A percentile compares a stretch with the other conserved stretches of the same genome.
Evolutionary conservation across 1,140 invertebrate genomes (phyloP).

Genomic region (Euwallacea similis): DNA sequence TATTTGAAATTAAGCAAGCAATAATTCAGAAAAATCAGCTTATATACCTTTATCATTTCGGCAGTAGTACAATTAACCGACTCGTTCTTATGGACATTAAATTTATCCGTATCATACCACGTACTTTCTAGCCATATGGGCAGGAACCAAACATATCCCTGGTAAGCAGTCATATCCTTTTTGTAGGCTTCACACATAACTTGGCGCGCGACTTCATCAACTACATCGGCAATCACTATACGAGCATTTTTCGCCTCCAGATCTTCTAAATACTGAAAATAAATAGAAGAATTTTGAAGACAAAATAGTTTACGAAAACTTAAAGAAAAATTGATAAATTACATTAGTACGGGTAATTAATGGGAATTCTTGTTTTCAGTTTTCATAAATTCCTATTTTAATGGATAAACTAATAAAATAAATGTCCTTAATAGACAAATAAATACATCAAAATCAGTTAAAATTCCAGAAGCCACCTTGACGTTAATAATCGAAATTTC

Average conservation of each 20-base stretch:
- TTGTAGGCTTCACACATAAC: slow-evolving; percentile 78
- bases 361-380: too few relatives aligned
- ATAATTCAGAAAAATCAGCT: not conserved
- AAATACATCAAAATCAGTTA: too few relatives aligned
- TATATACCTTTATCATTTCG: slow-evolving; percentile 62
- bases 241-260: slow-evolving; percentile 65
- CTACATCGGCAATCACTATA: slow-evolving; percentile 82
- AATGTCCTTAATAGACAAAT: too few relatives aligned
- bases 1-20: not conserved
- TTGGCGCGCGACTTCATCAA: slow-evolving; percentile 65
- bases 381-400: too few relatives aligned
- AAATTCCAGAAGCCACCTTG: too few relatives aligned
- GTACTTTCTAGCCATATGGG: slow-evolving; percentile 69
- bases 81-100: slow-evolving; percentile 57
- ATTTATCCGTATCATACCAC: slow-evolving; percentile 69
- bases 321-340: not conserved
- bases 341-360: not conserved
- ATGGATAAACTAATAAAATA: too few relatives aligned
- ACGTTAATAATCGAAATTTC: too few relatives aligned
- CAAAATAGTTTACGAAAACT: not conserved
- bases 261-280: slow-evolving; percentile 67
- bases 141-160: slow-evolving; percentile 84
- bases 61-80: slow-evolving; percentile 63
- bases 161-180: slow-evolving; percentile 64
- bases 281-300: slow-evolving; percentile 37